These are phyloP conservation scores for Emesis furor DNA, from an alignment of 2,888 invertebrate species.

Conservation along the genomic window DNA sequence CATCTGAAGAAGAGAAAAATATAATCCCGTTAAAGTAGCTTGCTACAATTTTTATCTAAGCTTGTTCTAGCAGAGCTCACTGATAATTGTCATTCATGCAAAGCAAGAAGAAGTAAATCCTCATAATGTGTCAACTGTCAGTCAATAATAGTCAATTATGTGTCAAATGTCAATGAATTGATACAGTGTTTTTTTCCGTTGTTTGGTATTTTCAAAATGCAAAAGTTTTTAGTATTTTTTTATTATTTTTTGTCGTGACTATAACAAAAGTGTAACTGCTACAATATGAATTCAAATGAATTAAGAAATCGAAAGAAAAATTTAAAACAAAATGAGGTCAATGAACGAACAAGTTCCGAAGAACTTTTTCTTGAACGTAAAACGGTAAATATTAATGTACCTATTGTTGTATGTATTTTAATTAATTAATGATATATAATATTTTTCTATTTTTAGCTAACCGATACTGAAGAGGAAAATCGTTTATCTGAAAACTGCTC, in stretches of 20 bases:
- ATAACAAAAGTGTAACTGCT: not conserved
- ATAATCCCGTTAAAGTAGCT: too few relatives aligned
- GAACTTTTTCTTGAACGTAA: conserved; percentile 75
- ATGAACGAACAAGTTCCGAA: conserved; percentile 78
- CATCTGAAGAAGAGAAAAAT: too few relatives aligned
- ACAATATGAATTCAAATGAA: conserved; percentile 77
- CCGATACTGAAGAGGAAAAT: conserved; percentile 72
- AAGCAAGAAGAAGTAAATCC: too few relatives aligned
- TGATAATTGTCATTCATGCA: too few relatives aligned
- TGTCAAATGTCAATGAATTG: too few relatives aligned
- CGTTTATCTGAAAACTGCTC: conserved; percentile 67
- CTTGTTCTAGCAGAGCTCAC: too few relatives aligned
- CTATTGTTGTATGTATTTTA: not conserved
- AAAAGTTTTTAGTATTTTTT: too few relatives aligned
- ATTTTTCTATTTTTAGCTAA: conserved; percentile 47
- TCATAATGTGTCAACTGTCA: too few relatives aligned
- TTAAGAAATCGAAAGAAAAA: conserved; percentile 79
- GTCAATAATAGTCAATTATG: too few relatives aligned
- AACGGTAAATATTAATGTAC: conserved; percentile 78
- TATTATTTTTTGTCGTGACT: not conserved
- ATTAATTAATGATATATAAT: not conserved
- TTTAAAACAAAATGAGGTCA: conserved; percentile 84
- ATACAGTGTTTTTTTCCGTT: too few relatives aligned
- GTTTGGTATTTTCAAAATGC: too few relatives aligned
- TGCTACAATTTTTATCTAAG: too few relatives aligned